A percentile compares a stretch with the other conserved stretches of the same genome.
Evolutionary conservation across 2,888 invertebrate species (phyloP).

Genomic region (Aproaerema taeniolella): DNA sequence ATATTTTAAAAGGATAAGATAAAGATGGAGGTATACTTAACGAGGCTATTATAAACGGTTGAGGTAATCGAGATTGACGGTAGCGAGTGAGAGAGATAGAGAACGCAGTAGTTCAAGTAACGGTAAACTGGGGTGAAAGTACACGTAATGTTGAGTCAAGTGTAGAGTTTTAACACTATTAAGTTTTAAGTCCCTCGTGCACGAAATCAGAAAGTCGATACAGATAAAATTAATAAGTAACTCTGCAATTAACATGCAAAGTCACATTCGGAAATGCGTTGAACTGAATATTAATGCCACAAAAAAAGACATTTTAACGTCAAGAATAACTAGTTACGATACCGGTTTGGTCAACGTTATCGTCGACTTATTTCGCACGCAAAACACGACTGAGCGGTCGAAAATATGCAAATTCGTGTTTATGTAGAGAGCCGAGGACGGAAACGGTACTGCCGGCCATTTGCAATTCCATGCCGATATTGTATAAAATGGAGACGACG

Average conservation of each 20-base stretch:
- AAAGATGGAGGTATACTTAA: slow-evolving; percentile 27
- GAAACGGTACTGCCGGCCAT: slow-evolving; percentile 59
- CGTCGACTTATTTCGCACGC: slow-evolving; percentile 14
- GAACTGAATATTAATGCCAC: slow-evolving; percentile 6
- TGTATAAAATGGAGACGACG: slow-evolving; percentile 53
- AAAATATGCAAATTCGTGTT: slow-evolving; percentile 59
- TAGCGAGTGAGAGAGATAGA: slow-evolving; percentile 36
- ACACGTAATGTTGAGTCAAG: slow-evolving; percentile 43
- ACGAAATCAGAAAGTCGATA: not conserved
- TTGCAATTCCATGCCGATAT: slow-evolving; percentile 57
- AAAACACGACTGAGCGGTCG: slow-evolving; percentile 23
- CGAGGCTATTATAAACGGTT: slow-evolving; percentile 35
- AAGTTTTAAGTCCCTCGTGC: not conserved
- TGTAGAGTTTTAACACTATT: slow-evolving; percentile 18
- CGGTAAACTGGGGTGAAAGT: slow-evolving; percentile 66
- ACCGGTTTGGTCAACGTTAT: slow-evolving; percentile 6
- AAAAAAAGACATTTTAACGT: too few relatives aligned
- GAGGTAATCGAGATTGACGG: slow-evolving; percentile 42
- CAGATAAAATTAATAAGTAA: not conserved
- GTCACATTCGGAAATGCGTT: too few relatives aligned
- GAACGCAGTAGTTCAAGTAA: slow-evolving; percentile 46
- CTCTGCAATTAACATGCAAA: not conserved
- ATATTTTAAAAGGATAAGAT: slow-evolving; percentile 44
- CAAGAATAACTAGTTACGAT: slow-evolving; percentile 5
- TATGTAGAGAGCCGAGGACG: slow-evolving; percentile 45